Evolutionary conservation across 2,113 vertebrate genomes (phyloP).

Genomic region (Bubalus kerabau): DNA sequence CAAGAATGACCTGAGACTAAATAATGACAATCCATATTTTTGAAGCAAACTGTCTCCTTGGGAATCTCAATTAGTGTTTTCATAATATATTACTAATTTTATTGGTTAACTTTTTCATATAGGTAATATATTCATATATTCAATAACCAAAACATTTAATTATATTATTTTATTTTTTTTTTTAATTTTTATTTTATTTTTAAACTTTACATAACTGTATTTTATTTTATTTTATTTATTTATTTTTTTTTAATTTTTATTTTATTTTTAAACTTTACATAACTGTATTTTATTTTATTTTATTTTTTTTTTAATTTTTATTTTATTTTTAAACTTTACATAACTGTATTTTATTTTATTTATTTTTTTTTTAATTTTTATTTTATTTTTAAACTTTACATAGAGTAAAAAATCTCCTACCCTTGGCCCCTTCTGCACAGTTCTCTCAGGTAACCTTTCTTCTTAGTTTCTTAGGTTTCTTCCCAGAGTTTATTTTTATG

Average conservation of each 20-base stretch:
- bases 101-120: neutral
- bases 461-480: neutral
- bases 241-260: too few relatives aligned
- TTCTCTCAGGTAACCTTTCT: neutral
- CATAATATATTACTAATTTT: neutral
- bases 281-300: too few relatives aligned
- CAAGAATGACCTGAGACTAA: neutral
- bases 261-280: too few relatives aligned
- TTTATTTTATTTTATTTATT: too few relatives aligned
- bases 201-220: too few relatives aligned
- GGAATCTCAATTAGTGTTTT: neutral
- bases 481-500: neutral
- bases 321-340: too few relatives aligned
- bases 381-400: too few relatives aligned
- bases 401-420: neutral
- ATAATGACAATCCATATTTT: neutral
- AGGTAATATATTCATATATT: neutral
- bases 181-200: too few relatives aligned
- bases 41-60: neutral
- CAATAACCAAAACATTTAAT: neutral
- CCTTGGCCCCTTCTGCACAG: neutral
- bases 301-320: too few relatives aligned
- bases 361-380: too few relatives aligned
- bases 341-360: too few relatives aligned
- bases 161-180: too few relatives aligned